Percentiles rank a stretch among this genome's conserved stretches.
These are phyloP conservation scores for Seriola dumerili DNA, from an alignment of 2,113 vertebrate species.

Conservation along the genomic window DNA sequence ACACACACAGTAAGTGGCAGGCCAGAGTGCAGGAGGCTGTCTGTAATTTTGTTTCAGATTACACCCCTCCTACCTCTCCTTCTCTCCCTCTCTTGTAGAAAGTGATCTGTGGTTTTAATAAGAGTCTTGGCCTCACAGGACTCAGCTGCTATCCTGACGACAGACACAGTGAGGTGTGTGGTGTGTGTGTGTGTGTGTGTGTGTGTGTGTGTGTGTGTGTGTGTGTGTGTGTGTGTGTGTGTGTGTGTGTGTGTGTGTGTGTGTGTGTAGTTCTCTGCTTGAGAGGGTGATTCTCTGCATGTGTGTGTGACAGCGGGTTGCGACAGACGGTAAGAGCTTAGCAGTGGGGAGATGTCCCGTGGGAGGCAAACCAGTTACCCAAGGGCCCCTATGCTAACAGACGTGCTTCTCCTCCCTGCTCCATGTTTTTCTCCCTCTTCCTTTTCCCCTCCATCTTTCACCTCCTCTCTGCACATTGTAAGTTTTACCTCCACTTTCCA, in stretches of 20 bases:
- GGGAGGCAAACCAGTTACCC: conserved; percentile 85
- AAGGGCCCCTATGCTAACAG: conserved; percentile 84
- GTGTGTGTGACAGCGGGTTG: conserved; percentile 69
- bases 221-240: conserved; percentile 41
- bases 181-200: conserved; percentile 45
- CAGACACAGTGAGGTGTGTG: conserved; percentile 73
- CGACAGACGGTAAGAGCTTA: conserved; percentile 78
- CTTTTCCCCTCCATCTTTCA: not conserved
- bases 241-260: conserved; percentile 34
- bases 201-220: conserved; percentile 47
- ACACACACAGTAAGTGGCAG: conserved; percentile 34
- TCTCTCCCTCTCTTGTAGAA: conserved; percentile 87
- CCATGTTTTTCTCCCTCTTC: conserved; percentile 11
- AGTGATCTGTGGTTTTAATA: conserved; percentile 99
- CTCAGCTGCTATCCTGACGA: conserved; percentile 97
- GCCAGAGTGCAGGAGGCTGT: conserved; percentile 75
- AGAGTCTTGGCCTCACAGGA: conserved; percentile 94
- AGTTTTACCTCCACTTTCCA: conserved; percentile 6
- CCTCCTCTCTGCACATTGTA: conserved; percentile 5
- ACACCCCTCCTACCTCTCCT: conserved; percentile 53
- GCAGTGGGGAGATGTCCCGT: conserved; percentile 68
- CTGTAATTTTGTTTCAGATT: conserved; percentile 88
- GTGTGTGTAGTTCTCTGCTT: conserved; percentile 31
- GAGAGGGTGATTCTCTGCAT: conserved; percentile 16
- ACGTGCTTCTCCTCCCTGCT: conserved; percentile 43